Evolutionary conservation across 1,140 invertebrate genomes (phyloP), one percentile per base, ranked within the genome.

Genomic region (Bombus waltoni): DNA sequence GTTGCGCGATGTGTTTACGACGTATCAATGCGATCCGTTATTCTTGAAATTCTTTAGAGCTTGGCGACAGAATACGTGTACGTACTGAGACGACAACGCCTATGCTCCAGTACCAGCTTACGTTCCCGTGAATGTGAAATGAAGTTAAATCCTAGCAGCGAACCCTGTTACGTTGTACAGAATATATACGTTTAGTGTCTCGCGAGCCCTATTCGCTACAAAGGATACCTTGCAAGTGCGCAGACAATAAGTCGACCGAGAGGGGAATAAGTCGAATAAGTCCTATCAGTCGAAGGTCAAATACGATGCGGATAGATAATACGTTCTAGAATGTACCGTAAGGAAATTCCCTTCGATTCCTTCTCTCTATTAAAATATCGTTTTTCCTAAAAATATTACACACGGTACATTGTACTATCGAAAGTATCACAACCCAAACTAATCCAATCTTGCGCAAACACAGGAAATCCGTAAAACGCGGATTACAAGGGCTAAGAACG

Each of bases 61-160:
- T 65, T 68, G 40, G 38, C 18, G 76, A n/a, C 70, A 83, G 75
- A 79, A 78, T 82, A 71, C 81, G 71, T 78, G 77, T 77, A 65
- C 57, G 1, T 3, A 28, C 38, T 91, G 88, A 92, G 89, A 91
- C 90, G 89, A 91, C 86, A 85, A 92, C 90, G 76, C 76, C 79
- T 75, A 53, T 85, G 73, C 88, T 79, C 78, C 62, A 59, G 66
- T 65, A 86, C 76, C 78, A 86, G 81, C 83, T 92, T 90, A 86
- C 83, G 80, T 89, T 90, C 76, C 80, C 75, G 57, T 88, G 88
- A 92, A 92, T 91, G 85, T 83, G 89, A 92, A 92, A 92, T 85
- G 83, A 90, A 92, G 88, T 88, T 90, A 89, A 91, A 88, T 88
- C 88, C 89, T 75, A n/a, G 53, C 70, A 79, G 86, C 87, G 81